Base-by-base conservation (phyloP, 2,797 vertebrate species). In the Coregonus sp. region DNA sequence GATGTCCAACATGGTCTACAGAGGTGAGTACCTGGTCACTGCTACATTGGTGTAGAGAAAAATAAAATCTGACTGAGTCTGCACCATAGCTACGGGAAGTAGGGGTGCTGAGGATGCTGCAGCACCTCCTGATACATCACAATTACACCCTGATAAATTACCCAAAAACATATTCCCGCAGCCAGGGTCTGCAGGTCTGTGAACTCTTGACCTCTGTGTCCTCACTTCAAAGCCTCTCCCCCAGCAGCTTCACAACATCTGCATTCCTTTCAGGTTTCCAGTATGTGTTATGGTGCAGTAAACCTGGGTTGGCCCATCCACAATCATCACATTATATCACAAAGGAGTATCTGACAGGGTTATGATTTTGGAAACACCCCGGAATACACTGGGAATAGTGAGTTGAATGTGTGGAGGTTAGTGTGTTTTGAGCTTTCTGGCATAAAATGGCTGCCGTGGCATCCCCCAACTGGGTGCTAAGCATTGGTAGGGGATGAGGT, bases 181-280 rank as follows among this genome's bases (percentile, higher is more conserved):
- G 37, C 37, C 6, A 40, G 7, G 40, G 70, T 78, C 33, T 79
- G 40, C 6, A 74, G 18, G 54, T 63, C 69, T 51, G 37, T 54
- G 9, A 33, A 33, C 33, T 33, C 31, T 12, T 76, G 82, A 81
- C 83, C 83, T 40, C 40, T 76, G 20, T 65, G 79, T 80, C 67
- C 37, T 79, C 5, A 74, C 83, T 84, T 87, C 86, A 88, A 90
- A 88, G 85, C 20, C 59, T 0, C 74, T 71, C 25, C 7, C 25
- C 68, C 79, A 80, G 80, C 75, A 78, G 82, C 7, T 78, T 81
- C 72, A 81, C 65, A 76, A 52, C 59, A 25, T 20, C 3, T 69
- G 61, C 77, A 75, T 29, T 69, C 63, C 70, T 18, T 5, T 47
- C 35, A 85, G 77, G 79, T 79, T 52, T 73, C 78, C 51, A 56